These are phyloP conservation scores for Euphydryas editha DNA, from an alignment of 2,888 invertebrate genomes.

Conservation along the genomic window DNA sequence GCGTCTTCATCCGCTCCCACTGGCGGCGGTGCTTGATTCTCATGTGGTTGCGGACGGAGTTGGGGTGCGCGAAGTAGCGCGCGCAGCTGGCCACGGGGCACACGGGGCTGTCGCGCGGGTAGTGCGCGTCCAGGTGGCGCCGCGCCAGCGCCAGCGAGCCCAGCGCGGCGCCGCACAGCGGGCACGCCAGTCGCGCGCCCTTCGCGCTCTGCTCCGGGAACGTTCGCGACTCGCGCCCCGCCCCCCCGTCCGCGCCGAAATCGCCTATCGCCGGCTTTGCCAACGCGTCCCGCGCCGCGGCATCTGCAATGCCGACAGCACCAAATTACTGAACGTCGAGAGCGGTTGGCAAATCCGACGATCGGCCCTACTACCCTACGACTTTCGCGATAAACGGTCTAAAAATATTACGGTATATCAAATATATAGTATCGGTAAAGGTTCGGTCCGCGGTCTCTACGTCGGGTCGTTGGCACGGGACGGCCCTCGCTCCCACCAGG, in stretches of 20 bases:
- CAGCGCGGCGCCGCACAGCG: conserved; percentile 88
- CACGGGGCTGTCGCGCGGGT: conserved; percentile 92
- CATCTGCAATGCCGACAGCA: conserved; percentile 85
- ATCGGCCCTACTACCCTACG: conserved; percentile 47
- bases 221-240: conserved; percentile 59
- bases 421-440: conserved; percentile 44
- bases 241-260: conserved; percentile 59
- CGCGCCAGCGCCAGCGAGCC: conserved; percentile 87
- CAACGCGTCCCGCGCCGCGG: conserved; percentile 59
- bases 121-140: conserved; percentile 91
- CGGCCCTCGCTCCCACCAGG: conserved; percentile 36
- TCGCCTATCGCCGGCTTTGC: conserved; percentile 56
- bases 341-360: conserved; percentile 68
- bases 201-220: conserved; percentile 48
- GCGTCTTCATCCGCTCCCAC: conserved; percentile 93
- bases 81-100: conserved; percentile 91
- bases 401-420: conserved; percentile 62
- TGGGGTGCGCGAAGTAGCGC: conserved; percentile 91
- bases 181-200: conserved; percentile 82
- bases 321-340: conserved; percentile 60
- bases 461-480: conserved; percentile 52
- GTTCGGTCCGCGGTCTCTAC: conserved; percentile 43
- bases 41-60: conserved; percentile 95
- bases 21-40: conserved; percentile 91
- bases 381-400: conserved; percentile 63